Percentiles rank a stretch among this genome's conserved stretches.
phyloP scores from a whole-genome alignment of 2,888 invertebrate species.

The Tipula lateralis region DNA sequence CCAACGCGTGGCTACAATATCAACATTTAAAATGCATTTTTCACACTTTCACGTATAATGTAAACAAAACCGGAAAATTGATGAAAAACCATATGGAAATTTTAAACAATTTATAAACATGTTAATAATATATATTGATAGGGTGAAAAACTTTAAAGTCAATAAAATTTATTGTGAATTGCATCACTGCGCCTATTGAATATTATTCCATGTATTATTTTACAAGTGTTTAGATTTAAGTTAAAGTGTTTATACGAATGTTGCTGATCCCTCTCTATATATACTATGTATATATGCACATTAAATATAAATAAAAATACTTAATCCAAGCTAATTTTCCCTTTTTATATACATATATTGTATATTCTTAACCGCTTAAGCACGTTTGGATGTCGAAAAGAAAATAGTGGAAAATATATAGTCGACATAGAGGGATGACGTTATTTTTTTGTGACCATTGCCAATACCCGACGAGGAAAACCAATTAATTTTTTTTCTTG shows the following conservation, averaged over 20 bases:
- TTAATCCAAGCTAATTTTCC: constrained; percentile 11
- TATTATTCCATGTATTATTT: not conserved
- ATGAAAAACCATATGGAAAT: not conserved
- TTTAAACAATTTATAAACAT: not conserved
- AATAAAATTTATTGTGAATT: not conserved
- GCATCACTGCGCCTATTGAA: not conserved
- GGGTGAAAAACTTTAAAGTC: constrained; percentile 15
- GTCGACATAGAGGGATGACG: not conserved
- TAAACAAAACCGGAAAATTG: not conserved
- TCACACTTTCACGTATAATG: not conserved
- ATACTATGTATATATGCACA: not conserved
- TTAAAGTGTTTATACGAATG: constrained; percentile 6
- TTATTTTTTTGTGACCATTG: not conserved
- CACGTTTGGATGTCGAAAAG: not conserved
- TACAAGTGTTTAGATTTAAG: constrained; percentile 19
- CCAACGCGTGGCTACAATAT: not conserved
- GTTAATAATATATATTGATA: not conserved
- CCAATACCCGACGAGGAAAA: not conserved
- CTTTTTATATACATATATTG: not conserved
- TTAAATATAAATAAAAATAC: not conserved
- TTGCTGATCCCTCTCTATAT: not conserved
- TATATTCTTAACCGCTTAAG: constrained; percentile 24
- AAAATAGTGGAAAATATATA: not conserved
- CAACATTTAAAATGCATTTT: not conserved
- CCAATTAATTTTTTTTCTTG: not conserved